These are phyloP conservation scores for Tuberolachnus salignus DNA, from an alignment of 2,888 invertebrate genomes.

Conservation along the genomic window DNA sequence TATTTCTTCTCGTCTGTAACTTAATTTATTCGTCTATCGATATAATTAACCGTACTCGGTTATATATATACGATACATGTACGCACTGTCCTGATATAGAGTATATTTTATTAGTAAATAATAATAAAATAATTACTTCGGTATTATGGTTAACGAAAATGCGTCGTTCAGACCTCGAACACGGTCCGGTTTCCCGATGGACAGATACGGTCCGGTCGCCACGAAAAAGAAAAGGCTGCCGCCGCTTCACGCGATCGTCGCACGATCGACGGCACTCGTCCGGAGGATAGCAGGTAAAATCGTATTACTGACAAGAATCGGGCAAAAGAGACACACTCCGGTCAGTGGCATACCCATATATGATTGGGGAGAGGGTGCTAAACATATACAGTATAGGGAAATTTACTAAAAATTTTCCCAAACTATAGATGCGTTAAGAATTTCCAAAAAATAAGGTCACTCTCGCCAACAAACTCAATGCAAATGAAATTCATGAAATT, in stretches of 20 bases:
- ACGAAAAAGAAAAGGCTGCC: slow-evolving; percentile 9
- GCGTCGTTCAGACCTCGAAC: slow-evolving; percentile 30
- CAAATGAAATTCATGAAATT: too few relatives aligned
- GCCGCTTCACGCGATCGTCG: not conserved
- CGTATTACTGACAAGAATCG: too few relatives aligned
- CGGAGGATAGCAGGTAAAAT: slow-evolving; percentile 33
- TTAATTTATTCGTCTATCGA: not conserved
- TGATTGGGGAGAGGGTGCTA: too few relatives aligned
- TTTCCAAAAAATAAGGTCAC: too few relatives aligned
- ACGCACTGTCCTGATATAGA: not conserved
- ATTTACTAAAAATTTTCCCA: too few relatives aligned
- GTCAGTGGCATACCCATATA: too few relatives aligned
- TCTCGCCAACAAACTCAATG: too few relatives aligned
- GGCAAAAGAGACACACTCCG: too few relatives aligned
- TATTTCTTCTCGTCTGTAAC: too few relatives aligned
- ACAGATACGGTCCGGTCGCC: slow-evolving; percentile 29
- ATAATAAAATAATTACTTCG: slow-evolving; percentile 15
- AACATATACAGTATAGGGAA: too few relatives aligned
- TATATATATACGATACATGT: not conserved
- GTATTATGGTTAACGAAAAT: not conserved
- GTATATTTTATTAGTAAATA: not conserved
- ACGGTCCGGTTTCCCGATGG: slow-evolving; percentile 41
- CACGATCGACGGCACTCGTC: slow-evolving; percentile 6
- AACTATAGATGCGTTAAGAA: too few relatives aligned
- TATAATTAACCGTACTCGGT: not conserved